phyloP scores from a whole-genome alignment of 2,113 vertebrate genomes.

The Oostethus manadensis region DNA sequence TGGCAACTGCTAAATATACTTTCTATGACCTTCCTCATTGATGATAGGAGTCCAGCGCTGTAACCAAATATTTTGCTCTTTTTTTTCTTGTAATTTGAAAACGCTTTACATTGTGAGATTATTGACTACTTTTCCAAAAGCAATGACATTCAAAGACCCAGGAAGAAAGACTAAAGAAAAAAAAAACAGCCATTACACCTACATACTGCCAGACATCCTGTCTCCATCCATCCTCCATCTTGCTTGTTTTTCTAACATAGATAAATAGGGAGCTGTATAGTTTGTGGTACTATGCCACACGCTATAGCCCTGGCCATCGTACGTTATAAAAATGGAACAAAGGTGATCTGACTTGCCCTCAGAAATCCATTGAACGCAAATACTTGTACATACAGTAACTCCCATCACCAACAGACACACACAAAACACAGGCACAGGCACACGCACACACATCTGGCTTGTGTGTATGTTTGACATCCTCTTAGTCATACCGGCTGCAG shows the following conservation, averaged over 20 bases:
- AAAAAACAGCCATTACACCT: conserved; percentile 13
- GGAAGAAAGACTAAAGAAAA: conserved; percentile 19
- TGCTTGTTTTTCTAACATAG: neutral
- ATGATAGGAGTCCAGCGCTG: too few species aligned
- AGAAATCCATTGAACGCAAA: conserved; percentile 23
- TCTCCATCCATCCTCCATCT: neutral
- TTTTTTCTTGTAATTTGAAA: too few species aligned
- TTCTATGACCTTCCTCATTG: too few species aligned
- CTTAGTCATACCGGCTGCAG: conserved; percentile 37
- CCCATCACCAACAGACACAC: conserved; percentile 15
- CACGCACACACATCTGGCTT: neutral
- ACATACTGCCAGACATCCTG: neutral
- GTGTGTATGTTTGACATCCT: conserved; percentile 26
- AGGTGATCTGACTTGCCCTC: conserved; percentile 11
- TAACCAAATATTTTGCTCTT: too few species aligned
- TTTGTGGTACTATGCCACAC: neutral
- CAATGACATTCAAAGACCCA: too few species aligned
- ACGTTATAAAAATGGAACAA: conserved; percentile 19
- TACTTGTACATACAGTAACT: conserved; percentile 10
- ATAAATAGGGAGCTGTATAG: neutral
- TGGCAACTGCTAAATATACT: too few species aligned
- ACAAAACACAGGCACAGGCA: too few species aligned
- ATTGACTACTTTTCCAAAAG: too few species aligned
- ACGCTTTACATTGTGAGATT: too few species aligned
- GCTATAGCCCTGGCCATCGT: conserved; percentile 9